Base-by-base conservation (phyloP, 2,797 vertebrate genomes). In the Tachyglossus aculeatus region DNA sequence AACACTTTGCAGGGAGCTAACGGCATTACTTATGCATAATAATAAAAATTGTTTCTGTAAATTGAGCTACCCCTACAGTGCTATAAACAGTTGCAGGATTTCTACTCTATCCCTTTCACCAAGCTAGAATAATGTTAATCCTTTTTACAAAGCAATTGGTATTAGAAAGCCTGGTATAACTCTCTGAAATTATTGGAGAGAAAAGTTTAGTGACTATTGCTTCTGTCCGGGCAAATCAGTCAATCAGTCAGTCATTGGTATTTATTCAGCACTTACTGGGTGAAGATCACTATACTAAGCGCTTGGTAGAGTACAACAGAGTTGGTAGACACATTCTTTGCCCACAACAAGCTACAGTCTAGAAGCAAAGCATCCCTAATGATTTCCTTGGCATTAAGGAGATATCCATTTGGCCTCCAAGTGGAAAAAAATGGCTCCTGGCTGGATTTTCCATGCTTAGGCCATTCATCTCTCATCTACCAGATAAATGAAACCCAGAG, bases 401-500 rank as follows among this genome's bases (percentile, higher is more conserved):
- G 40, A 68, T 2, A 32, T 57, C 71, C 64, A 29, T 48, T 22
- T 72, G 58, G 25, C 27, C 62, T 56, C 75, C 48, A n/a, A 9
- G 5, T 31, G 14, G 13, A 1, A 11, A 79, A 36, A 58, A 61
- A 54, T 27, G 43, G 37, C 63, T 78, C 60, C 56, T 67, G 51
- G 37, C 41, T 66, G 15, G 53, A 36, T 29, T 62, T 67, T 45
- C 66, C 67, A 31, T 43, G 33, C 31, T 50, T 27, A 74, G 15
- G 38, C 81, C 60, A 76, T 83, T 58, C 78, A 61, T 86, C 69
- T 80, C 14, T n/a, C 22, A 65, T 55, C 57, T 72, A 40, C 76
- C 80, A 81, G 74, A 76, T 73, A 82, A 86, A 88, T 31, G 44
- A 84, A 81, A 77, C 3, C 5, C 2, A 0, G 52, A 85, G 50